Evolutionary conservation across 1,140 invertebrate genomes (phyloP).

Genomic region (Zelostemma sp.): DNA sequence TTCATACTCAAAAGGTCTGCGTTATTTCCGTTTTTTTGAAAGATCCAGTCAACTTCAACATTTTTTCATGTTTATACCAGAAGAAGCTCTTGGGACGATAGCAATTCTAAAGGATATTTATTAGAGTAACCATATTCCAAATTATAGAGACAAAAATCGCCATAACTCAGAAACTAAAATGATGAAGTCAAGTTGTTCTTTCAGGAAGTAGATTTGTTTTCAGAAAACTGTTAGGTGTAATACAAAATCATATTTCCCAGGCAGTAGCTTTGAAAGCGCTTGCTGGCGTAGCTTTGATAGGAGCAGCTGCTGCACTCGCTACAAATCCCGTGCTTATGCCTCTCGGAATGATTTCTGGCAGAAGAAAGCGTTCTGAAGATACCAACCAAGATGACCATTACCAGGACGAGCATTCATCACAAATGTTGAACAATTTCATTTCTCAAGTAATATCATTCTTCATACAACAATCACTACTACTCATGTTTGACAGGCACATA

Average conservation of each 20-base stretch:
- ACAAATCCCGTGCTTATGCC: conserved; percentile 83
- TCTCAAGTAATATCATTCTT: conserved; percentile 28
- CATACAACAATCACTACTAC: too few relatives aligned
- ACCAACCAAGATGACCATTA: conserved; percentile 15
- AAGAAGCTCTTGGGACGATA: neutral
- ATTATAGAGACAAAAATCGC: too few relatives aligned
- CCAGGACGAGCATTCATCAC: conserved; percentile 43
- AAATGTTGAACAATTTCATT: conserved; percentile 49
- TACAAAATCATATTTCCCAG: conserved; percentile 51
- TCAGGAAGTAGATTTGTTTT: conserved; percentile 5
- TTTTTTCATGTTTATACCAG: neutral
- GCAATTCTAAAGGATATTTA: too few relatives aligned
- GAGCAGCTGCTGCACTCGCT: conserved; percentile 82
- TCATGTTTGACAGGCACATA: too few relatives aligned
- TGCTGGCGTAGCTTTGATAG: conserved; percentile 82
- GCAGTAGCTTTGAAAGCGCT: conserved; percentile 76
- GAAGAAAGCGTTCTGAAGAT: conserved; percentile 55
- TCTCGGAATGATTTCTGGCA: conserved; percentile 77
- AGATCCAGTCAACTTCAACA: too few relatives aligned
- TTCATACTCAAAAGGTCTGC: conserved; percentile 64
- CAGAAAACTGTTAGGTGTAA: neutral
- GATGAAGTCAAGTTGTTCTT: too few relatives aligned
- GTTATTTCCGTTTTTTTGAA: too few relatives aligned
- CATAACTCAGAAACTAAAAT: too few relatives aligned
- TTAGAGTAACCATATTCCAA: too few relatives aligned